Percentiles rank a stretch among this genome's conserved stretches.
phyloP scores from a whole-genome alignment of 1,140 invertebrate species.

The Gonioctena quinquepunctata region DNA sequence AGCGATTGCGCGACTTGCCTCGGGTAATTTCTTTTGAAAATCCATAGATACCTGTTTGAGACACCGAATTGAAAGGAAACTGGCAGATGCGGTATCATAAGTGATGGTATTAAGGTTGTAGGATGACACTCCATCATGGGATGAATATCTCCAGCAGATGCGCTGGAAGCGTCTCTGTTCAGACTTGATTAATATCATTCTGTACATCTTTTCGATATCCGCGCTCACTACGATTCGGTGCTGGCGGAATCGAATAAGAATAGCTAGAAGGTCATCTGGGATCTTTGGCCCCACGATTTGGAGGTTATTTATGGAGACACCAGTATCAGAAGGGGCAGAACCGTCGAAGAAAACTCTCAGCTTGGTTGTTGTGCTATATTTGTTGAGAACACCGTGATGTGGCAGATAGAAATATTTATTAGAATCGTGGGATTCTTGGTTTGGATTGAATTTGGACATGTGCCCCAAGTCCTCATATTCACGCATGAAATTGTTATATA shows the following conservation, averaged over 20 bases:
- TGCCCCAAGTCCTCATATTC: too few relatives aligned
- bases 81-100: conserved; percentile 45
- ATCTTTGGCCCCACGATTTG: conserved; percentile 37
- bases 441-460: too few relatives aligned
- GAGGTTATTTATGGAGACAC: conserved; percentile 39
- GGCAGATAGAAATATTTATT: conserved; percentile 27
- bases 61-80: conserved; percentile 46
- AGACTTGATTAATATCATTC: too few relatives aligned
- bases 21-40: conserved; percentile 31
- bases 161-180: conserved; percentile 41
- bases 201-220: too few relatives aligned
- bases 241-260: conserved; percentile 55
- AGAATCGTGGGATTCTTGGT: too few relatives aligned
- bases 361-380: conserved; percentile 44
- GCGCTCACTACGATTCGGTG: too few relatives aligned
- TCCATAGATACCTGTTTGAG: conserved; percentile 49
- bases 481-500: too few relatives aligned
- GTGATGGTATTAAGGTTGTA: conserved; percentile 45
- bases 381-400: conserved; percentile 51
- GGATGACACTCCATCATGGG: neutral
- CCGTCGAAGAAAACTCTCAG: conserved; percentile 39
- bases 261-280: conserved; percentile 34
- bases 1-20: conserved; percentile 37
- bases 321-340: conserved; percentile 33
- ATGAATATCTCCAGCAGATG: conserved; percentile 21